Evolutionary conservation across 2,797 vertebrate genomes (phyloP), one percentile per base, ranked within the genome.

Genomic region (Erethizon dorsatum): DNA sequence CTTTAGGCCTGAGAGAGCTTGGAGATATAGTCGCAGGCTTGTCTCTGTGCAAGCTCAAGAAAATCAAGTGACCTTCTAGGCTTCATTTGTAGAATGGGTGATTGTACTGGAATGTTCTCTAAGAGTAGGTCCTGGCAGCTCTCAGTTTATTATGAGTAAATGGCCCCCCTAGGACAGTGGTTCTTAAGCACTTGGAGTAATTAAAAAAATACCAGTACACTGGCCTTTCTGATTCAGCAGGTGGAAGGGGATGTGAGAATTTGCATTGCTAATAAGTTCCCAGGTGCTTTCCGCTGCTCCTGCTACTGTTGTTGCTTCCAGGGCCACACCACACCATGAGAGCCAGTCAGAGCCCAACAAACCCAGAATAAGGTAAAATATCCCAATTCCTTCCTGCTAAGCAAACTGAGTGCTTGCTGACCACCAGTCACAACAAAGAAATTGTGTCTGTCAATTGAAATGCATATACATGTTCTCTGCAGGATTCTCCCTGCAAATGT

Each of bases 221-320:
- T 12, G 26, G 33, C 63, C 33, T 67, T 92, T 89, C 28, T 26
- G 65, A 80, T 88, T 85, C 56, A 65, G 50, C 75, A 82, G 33
- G 12, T 86, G 47, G 6, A 31, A 11, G 13, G 20, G 65, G 1
- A 8, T 15, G 47, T 24, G 12, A 82, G 20, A 96, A n/a, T 90
- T 20, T 83, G 73, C 14, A 87, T 87, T 83, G 93, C 61, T 91
- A 89, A 83, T 54, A 26, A 92, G 7, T 56, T 92, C 56, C 75
- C 56, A 77, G 6, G 28, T 15, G 20, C 37, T 50, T 41, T 24
- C 15, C 3, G 12, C 17, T 84, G 52, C 4, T 10, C 24, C 56
- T 83, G 20, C 2, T 52, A 47, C 41, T 85, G 41, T 3, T 78
- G 71, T n/a, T 63, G 22, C 61, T 95, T 63, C 67, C 31, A 71